Evolutionary conservation across 1,140 invertebrate genomes (phyloP), one percentile per base, ranked within the genome.

Genomic region (Sminthurides bifidus): DNA sequence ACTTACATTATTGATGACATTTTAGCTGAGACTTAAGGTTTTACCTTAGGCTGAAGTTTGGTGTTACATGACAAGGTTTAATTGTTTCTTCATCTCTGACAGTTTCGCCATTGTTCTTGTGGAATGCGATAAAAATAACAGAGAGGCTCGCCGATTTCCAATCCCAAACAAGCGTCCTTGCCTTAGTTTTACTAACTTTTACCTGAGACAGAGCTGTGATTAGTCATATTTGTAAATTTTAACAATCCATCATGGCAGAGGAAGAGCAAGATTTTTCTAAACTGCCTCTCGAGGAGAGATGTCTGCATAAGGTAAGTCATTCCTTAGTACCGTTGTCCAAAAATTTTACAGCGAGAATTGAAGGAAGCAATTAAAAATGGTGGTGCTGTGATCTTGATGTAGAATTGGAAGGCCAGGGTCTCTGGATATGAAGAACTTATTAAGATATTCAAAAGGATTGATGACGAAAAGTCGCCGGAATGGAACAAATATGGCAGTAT

Each of bases 391-490:
- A 26, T 50, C 52, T 61, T 59, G 63, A 64, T 70, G 37, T 58
- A 83, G 80, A 70, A 85, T 54, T 97, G 92, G 92, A 95, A 95
- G 72, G 92, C 92, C 3, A 77, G 93, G 66, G 75, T 95, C 0
- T 81, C 83, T 67, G 93, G 91, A 1, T 98, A 95, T 67, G 91
- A 96, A 74, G 90, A 94, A 70, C 84, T 89, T 0, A 78, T 82
- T 3, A 94, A 94, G 69, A 73, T 87, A 8, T 94, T 97, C 73
- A 76, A 81, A 43, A 79, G 81, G 62, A 81, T 87, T 57, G 82
- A 84, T 58, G 89, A 95, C 74, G 90, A 94, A 68, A 95, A 95
- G 68, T 85, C 85, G 43, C 80, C 87, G 1, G 92, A 96, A 68
- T 96, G 92, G 79, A 83, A 79, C 54, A 93, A 92, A 71, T 97